Evolutionary conservation across 2,113 vertebrate species (phyloP), one percentile per base, ranked within the genome.

Genomic region (Myrmecophaga tridactyla): DNA sequence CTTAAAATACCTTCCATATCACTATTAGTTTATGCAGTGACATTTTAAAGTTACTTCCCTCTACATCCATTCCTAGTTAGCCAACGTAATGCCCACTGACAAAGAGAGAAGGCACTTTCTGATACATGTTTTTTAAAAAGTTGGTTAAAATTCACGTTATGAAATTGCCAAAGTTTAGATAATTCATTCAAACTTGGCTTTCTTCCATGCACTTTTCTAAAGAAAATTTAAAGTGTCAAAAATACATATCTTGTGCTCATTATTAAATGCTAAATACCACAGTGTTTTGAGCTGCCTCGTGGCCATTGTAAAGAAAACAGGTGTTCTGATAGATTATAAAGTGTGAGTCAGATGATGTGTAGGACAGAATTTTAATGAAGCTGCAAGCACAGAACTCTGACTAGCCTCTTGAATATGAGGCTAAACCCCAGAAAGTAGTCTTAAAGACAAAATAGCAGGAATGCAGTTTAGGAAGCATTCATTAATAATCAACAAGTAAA

Each of bases 281-380:
- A 98, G 98, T 98, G 98, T 99, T 99, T 98, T 98, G 98, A 99
- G 98, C 98, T 99, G 98, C 98, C 98, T 99, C 97, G 98, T 99
- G 98, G 98, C 98, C 98, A 99, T 98, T 99, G 98, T 98, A 99
- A 98, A 98, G 98, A 98, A 99, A 99, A 99, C 98, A 99, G 98
- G 98, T 99, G 98, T 99, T 99, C 98, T 98, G 98, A 98, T 99
- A 99, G 98, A 99, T 99, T 99, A 99, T 98, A 98, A 98, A 98
- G 98, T 98, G 98, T 98, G 98, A 99, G 98, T 99, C 98, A 98
- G 98, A 98, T 98, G 98, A 98, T 97, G 98, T 98, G 98, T 96
- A 94, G 98, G 98, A 97, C 97, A 98, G 98, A 99, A 98, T 99
- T 98, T 98, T 99, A 99, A 99, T 98, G 98, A 98, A 97, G 95